Base-by-base conservation (phyloP, 1,140 invertebrate genomes). In the Subanguina moxae region DNA sequence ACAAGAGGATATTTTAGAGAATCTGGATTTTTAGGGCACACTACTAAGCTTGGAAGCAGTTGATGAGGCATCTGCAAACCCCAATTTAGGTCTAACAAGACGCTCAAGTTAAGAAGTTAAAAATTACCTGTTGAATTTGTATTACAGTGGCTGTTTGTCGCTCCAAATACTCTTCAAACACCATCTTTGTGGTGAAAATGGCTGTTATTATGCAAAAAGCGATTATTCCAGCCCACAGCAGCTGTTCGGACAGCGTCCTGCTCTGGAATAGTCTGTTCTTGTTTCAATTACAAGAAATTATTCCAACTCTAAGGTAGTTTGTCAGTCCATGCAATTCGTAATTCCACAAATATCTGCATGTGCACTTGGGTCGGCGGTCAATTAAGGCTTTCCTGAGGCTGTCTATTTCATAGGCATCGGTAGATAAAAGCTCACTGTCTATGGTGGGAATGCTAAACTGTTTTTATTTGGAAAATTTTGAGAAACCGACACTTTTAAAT, bases 11-110 rank as follows among this genome's bases (percentile, higher is more conserved):
- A 70, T 23, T 73, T 66, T 28, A 73, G 27, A 5, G 71, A 7
- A 52, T 73, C 71, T 30, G 73, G 62, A 45, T 73, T 76, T 32
- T 73, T 73, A 11, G 71, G 71, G 45, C 71, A 73, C 28, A 73
- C 46, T 23, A 70, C 73, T n/a, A 73, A 27, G 25, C 32, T 48
- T 23, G 71, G 71, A 23, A 62, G 62, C n/a, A 52, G 15, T 25
- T 52, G 48, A 52, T 15, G 48, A 21, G 48, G 48, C 17, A 8
- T 52, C n/a, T 38, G 32, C 32, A 38, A n/a, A n/a, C n/a, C n/a
- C n/a, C n/a, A n/a, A n/a, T n/a, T n/a, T n/a, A n/a, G n/a, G n/a
- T n/a, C n/a, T n/a, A n/a, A n/a, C n/a, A n/a, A n/a, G n/a, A n/a
- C n/a, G n/a, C n/a, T n/a, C n/a, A n/a, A n/a, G n/a, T n/a, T n/a